phyloP scores from a whole-genome alignment of 2,888 invertebrate species.

The Gordius sp. region DNA sequence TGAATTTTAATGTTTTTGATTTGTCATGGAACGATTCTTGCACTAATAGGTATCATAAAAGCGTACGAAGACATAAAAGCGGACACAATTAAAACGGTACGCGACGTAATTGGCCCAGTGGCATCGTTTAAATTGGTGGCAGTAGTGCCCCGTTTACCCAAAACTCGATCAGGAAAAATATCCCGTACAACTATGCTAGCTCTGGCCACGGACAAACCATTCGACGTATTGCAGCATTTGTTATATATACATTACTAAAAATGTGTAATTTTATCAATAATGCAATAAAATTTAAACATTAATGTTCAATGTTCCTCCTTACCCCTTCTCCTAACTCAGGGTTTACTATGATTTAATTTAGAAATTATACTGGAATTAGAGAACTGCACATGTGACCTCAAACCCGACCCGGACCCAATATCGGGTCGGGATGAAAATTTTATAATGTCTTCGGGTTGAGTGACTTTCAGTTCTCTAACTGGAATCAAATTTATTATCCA shows the following conservation, averaged over 20 bases:
- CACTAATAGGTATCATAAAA: slow-evolving; percentile 23
- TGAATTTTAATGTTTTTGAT: too few relatives aligned
- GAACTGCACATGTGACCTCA: too few relatives aligned
- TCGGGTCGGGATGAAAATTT: not conserved
- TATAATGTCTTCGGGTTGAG: not conserved
- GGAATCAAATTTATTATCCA: too few relatives aligned
- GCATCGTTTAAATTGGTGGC: slow-evolving; percentile 56
- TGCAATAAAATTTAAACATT: too few relatives aligned
- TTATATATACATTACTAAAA: not conserved
- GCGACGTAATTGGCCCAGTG: slow-evolving; percentile 52
- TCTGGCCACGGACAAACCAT: slow-evolving; percentile 49
- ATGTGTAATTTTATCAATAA: not conserved
- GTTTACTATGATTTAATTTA: too few relatives aligned
- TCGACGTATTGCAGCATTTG: slow-evolving; percentile 35
- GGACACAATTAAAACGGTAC: slow-evolving; percentile 34
- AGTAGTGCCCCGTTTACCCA: slow-evolving; percentile 50
- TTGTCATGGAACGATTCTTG: too few relatives aligned
- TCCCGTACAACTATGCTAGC: slow-evolving; percentile 56
- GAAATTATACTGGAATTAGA: too few relatives aligned
- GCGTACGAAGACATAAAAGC: slow-evolving; percentile 36
- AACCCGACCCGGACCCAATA: too few relatives aligned
- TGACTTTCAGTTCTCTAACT: not conserved
- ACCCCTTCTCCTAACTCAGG: too few relatives aligned
- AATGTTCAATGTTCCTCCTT: too few relatives aligned
- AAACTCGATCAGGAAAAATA: slow-evolving; percentile 60